Base-by-base conservation (phyloP, 2,113 vertebrate genomes). In the Serinus canaria region DNA sequence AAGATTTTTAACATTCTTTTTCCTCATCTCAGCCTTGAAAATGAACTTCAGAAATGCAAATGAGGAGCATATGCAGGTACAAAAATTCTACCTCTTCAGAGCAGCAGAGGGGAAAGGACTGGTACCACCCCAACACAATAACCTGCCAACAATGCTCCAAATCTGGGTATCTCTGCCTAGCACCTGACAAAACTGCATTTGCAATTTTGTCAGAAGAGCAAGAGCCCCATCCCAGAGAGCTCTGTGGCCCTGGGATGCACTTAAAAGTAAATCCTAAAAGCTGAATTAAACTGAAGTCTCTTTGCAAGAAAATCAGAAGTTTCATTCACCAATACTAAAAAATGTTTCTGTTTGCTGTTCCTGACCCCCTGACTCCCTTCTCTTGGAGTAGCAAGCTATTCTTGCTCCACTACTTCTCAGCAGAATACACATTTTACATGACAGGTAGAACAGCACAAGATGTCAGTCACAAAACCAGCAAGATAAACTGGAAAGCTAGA, bases 31-130 rank as follows among this genome's bases (percentile, higher is more conserved):
- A 62, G 73, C 70, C 92, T 91, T 85, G 80, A 94, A 93, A 94
- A 92, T 13, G 6, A 91, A 67, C 49, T 83, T 90, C 76, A 87
- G 94, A 92, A 92, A 89, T 84, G 81, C 41, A 87, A 83, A 94
- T 91, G 28, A 59, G 77, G 25, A 92, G 69, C 62, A 90, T 11
- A 68, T 39, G 76, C 37, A 93, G 52, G 47, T 6, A 0, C 72
- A 88, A 78, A 97, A 94, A 20, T 33, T 64, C 50, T 52, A 17
- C 82, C 56, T 88, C 83, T 53, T 83, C 64, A 68, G 56, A 90
- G 52, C 50, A 89, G 70, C 75, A 58, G 49, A 90, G 44, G 77
- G 22, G 72, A 90, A 93, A 81, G 44, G 66, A 60, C 44, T 83
- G 83, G 76, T 89, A 68, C 11, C 75, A 78, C 31, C 66, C 56